Base-by-base conservation (phyloP, 1,140 invertebrate genomes). In the Bradysia coprophila region DNA sequence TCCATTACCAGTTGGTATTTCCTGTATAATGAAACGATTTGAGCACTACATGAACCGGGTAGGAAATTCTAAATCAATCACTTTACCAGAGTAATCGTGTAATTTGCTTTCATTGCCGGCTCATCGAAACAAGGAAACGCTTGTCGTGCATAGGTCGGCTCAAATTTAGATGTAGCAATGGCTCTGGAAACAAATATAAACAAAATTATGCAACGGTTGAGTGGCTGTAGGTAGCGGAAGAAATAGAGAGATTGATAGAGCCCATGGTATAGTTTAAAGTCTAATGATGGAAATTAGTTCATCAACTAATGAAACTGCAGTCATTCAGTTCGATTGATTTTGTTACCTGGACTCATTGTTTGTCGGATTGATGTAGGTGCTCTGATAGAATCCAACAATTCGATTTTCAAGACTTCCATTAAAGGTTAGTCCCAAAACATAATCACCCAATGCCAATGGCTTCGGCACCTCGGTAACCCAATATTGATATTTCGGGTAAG, bases 61-160 rank as follows among this genome's bases (percentile, higher is more conserved):
- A 90, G 61, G 6, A 83, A 80, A 39, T 70, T 68, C 53, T 86
- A 84, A 23, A 65, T 63, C 21, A 60, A 59, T 0, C 81, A 81
- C 49, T 76, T 75, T 3, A 82, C 74, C 1, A 95, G 53, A 6
- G 76, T 75, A 10, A 94, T 73, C 21, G 69, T 72, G 65, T 82
- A 97, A 44, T 76, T 76, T 1, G 92, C 86, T 66, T 97, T 97
- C 50, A 94, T 79, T 24, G 77, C 71, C 0, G 94, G 93, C 57
- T 98, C 93, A 63, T 97, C 94, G 57, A 94, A 94, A 58, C 91
- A 95, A 0, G 93, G 92, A 54, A 93, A 96, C 1, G 84, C 82
- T 59, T 78, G 71, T 21, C 92, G 72, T 1, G 92, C 91, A 66
- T 91, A 88, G 1, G 87, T 94, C 1, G 91, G 83, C 54, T 96